Evolutionary conservation across 2,113 vertebrate genomes (phyloP).

Genomic region (Morone saxatilis): DNA sequence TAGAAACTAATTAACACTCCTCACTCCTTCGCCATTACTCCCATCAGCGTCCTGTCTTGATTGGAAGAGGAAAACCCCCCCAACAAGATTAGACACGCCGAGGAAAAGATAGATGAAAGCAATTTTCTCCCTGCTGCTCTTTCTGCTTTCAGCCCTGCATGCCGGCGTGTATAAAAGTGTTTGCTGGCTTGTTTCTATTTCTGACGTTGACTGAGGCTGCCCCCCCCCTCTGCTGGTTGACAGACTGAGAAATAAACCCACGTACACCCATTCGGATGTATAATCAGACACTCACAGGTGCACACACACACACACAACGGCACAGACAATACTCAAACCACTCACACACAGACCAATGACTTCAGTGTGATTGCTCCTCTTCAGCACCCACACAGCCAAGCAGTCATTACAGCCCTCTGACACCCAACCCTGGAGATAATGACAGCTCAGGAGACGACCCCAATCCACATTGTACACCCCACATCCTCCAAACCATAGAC

Average conservation of each 20-base stretch:
- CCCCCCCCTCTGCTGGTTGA: slow-evolving; percentile 43
- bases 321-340: background rate
- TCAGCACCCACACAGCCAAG: slow-evolving; percentile 65
- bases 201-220: slow-evolving; percentile 45
- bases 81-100: slow-evolving; percentile 20
- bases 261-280: slow-evolving; percentile 43
- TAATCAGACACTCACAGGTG: slow-evolving; percentile 50
- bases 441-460: slow-evolving; percentile 49
- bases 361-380: slow-evolving; percentile 64
- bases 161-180: slow-evolving; percentile 16
- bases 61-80: background rate
- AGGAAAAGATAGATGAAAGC: slow-evolving; percentile 34
- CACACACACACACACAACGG: slow-evolving; percentile 24
- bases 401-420: slow-evolving; percentile 56
- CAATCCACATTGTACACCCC: background rate
- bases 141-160: slow-evolving; percentile 25
- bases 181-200: slow-evolving; percentile 61
- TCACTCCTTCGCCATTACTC: slow-evolving; percentile 11
- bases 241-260: slow-evolving; percentile 61
- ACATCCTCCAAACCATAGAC: slow-evolving; percentile 47
- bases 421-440: slow-evolving; percentile 69
- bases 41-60: slow-evolving; percentile 22
- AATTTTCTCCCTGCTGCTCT: slow-evolving; percentile 41
- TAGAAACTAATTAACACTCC: slow-evolving; percentile 45
- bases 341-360: slow-evolving; percentile 34